Conservation (phyloP, 2,113 vertebrate species). For the Tupaia chinensis region DNA sequence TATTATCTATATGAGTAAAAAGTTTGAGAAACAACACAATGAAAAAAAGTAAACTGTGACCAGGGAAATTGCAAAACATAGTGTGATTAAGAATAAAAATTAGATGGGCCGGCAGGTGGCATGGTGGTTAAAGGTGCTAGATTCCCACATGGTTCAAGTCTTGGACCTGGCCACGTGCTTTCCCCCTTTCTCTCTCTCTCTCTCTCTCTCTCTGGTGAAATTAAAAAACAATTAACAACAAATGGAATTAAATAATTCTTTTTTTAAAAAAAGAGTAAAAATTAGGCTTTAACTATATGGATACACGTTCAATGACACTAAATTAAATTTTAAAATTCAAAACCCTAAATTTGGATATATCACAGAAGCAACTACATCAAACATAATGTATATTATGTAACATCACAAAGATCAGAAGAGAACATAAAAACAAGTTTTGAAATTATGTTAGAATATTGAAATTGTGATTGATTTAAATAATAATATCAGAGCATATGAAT, state of each 20-base stretch:
- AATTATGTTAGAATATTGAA: slow-evolving; percentile 47
- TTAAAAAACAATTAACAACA: too few species aligned
- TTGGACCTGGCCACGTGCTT: too few species aligned
- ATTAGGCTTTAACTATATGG: not conserved
- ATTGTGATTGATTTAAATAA: slow-evolving; percentile 50
- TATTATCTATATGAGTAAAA: not conserved
- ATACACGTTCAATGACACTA: not conserved
- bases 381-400: not conserved
- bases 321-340: slow-evolving; percentile 37
- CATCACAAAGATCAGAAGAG: not conserved
- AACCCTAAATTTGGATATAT: not conserved
- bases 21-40: not conserved
- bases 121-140: too few species aligned
- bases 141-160: too few species aligned
- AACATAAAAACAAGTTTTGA: slow-evolving; percentile 31
- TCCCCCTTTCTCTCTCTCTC: too few species aligned
- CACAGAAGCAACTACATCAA: slow-evolving; percentile 38
- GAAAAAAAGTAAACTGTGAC: not conserved
- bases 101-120: not conserved
- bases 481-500: slow-evolving; percentile 2
- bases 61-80: not conserved
- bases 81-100: slow-evolving; percentile 38
- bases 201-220: too few species aligned
- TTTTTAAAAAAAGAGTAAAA: not conserved
- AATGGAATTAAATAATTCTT: too few species aligned